Percentiles rank a stretch among this genome's conserved stretches.
Evolutionary conservation across 2,797 vertebrate species (phyloP).

Genomic region (Coluber constrictor): DNA sequence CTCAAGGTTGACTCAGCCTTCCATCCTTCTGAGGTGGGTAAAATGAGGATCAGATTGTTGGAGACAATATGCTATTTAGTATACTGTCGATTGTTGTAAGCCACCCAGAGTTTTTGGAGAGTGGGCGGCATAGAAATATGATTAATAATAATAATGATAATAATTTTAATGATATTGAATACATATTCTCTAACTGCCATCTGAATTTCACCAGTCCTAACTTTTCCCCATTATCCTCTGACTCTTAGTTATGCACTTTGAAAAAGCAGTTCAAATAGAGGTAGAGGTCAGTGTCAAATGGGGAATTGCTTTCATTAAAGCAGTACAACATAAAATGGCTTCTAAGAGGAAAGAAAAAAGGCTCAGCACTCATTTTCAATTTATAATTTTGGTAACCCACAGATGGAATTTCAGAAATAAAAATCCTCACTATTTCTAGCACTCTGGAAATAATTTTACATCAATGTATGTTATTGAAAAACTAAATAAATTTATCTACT

Average conservation of each 20-base stretch:
- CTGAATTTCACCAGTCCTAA: constrained; percentile 45
- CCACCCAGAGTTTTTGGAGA: too few species aligned
- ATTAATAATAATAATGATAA: too few species aligned
- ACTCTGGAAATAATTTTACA: neutral
- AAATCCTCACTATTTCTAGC: neutral
- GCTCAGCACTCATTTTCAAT: neutral
- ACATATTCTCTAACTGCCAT: constrained; percentile 14
- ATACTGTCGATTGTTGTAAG: too few species aligned
- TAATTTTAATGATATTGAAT: neutral
- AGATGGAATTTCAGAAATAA: constrained; percentile 26
- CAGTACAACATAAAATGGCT: constrained; percentile 26
- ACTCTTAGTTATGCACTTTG: constrained; percentile 35
- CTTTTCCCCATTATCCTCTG: constrained; percentile 35
- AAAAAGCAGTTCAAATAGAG: constrained; percentile 45
- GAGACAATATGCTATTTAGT: too few species aligned
- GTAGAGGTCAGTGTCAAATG: constrained; percentile 36
- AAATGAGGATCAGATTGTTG: too few species aligned
- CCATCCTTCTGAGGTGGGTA: too few species aligned
- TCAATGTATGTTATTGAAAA: neutral
- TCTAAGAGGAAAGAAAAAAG: constrained; percentile 32
- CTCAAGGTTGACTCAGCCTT: too few species aligned
- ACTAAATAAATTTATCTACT: neutral
- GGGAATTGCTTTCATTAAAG: constrained; percentile 28
- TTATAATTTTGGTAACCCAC: constrained; percentile 35
- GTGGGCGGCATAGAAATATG: too few species aligned